Conservation (phyloP, 2,888 invertebrate species). For the Conistra vaccinii region DNA sequence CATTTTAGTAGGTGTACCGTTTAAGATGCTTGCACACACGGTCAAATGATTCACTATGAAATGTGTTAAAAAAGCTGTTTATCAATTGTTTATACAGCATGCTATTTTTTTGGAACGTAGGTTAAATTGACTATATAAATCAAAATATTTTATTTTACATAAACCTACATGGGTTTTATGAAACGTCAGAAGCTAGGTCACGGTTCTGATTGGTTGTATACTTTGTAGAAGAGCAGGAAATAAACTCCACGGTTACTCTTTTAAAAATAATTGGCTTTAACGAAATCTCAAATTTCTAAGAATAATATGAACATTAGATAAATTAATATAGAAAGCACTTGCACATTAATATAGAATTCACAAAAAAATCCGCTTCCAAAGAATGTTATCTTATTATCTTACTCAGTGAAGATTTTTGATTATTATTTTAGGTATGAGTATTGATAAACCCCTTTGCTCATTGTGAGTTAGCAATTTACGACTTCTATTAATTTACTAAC, state of each 20-base stretch:
- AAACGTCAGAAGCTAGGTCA: no score
- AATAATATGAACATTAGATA: background rate
- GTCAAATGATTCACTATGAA: conserved; percentile 49
- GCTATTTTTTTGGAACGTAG: background rate
- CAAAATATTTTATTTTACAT: background rate
- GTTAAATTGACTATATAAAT: background rate
- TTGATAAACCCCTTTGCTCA: background rate
- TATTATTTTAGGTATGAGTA: background rate
- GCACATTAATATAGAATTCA: no score
- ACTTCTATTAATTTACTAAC: no score
- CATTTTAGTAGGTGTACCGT: conserved; percentile 22
- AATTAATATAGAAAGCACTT: background rate
- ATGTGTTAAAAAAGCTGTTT: conserved; percentile 54
- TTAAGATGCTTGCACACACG: conserved; percentile 52
- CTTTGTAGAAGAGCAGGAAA: no score
- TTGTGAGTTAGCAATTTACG: background rate
- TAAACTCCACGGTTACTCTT: background rate
- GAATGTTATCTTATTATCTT: no score
- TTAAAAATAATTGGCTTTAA: background rate
- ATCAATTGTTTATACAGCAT: background rate
- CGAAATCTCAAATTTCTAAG: background rate
- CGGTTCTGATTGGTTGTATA: no score
- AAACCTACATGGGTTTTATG: background rate
- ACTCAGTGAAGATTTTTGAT: background rate
- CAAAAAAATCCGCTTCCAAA: background rate